Evolutionary conservation across 2,797 vertebrate genomes (phyloP).

Genomic region (Staurois parvus): DNA sequence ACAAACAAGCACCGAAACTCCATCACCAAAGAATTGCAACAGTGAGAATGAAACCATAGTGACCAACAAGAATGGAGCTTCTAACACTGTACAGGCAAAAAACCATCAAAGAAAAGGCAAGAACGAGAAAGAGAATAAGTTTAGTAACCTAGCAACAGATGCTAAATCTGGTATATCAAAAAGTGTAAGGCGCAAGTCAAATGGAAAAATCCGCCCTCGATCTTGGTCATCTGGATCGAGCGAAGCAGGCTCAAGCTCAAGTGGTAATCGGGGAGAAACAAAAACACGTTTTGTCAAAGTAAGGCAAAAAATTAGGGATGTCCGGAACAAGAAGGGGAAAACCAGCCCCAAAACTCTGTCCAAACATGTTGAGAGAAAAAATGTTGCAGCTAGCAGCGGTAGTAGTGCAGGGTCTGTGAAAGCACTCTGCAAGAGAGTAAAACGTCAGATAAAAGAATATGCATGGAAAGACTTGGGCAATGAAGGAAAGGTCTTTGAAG

Average conservation of each 20-base stretch:
- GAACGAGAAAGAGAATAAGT: slow-evolving; percentile 89
- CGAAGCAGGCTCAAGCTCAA: slow-evolving; percentile 95
- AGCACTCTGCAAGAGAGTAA: slow-evolving; percentile 91
- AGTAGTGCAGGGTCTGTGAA: slow-evolving; percentile 77
- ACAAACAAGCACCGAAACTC: slow-evolving; percentile 95
- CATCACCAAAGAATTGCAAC: slow-evolving; percentile 96
- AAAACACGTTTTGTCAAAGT: slow-evolving; percentile 88
- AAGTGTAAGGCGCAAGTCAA: slow-evolving; percentile 86
- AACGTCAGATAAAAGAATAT: slow-evolving; percentile 86
- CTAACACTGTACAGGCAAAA: slow-evolving; percentile 75
- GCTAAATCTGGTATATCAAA: slow-evolving; percentile 83
- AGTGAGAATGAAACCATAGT: slow-evolving; percentile 89
- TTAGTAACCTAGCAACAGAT: slow-evolving; percentile 76
- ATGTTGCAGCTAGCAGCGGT: slow-evolving; percentile 71
- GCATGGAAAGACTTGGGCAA: slow-evolving; percentile 82
- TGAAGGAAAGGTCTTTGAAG: slow-evolving; percentile 79
- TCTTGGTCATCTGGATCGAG: slow-evolving; percentile 98
- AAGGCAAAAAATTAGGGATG: slow-evolving; percentile 91
- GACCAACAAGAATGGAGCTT: slow-evolving; percentile 76
- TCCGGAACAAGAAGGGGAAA: slow-evolving; percentile 84
- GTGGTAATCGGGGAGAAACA: slow-evolving; percentile 88
- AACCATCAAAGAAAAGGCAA: slow-evolving; percentile 82
- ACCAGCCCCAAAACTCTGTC: slow-evolving; percentile 85
- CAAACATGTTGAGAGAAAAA: slow-evolving; percentile 82
- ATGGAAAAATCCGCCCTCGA: slow-evolving; percentile 89